phyloP scores from a whole-genome alignment of 2,888 invertebrate genomes.

The Drosophila prolongata region DNA sequence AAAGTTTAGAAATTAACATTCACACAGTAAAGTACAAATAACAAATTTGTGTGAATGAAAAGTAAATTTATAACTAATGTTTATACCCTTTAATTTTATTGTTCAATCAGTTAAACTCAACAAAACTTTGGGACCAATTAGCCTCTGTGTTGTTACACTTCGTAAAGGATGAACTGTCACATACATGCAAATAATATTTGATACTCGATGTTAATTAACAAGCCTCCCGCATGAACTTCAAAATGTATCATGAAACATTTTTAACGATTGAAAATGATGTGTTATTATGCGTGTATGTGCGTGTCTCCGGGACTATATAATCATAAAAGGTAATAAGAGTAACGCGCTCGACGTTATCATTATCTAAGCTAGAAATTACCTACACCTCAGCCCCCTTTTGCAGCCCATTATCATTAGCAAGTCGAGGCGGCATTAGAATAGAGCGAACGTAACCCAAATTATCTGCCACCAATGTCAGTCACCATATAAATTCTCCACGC shows the following conservation, averaged over 20 bases:
- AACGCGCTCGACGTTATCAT: conserved; percentile 36
- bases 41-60: not conserved
- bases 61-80: no score
- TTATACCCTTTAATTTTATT: no score
- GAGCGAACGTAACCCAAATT: conserved; percentile 44
- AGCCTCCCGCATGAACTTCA: not conserved
- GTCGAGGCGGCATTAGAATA: conserved; percentile 42
- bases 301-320: not conserved
- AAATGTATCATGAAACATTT: conserved; percentile 7
- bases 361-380: conserved; percentile 32
- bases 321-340: conserved; percentile 33
- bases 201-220: not conserved
- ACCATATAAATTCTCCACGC: conserved; percentile 38
- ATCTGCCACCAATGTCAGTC: conserved; percentile 43
- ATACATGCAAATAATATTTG: not conserved
- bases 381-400: conserved; percentile 9
- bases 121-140: no score
- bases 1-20: no score
- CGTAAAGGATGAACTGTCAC: no score
- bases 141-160: no score
- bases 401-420: conserved; percentile 40
- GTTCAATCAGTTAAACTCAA: not conserved
- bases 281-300: conserved; percentile 5
- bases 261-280: conserved; percentile 29
- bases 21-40: no score